These are phyloP conservation scores for Nycticebus coucang DNA, from an alignment of 2,113 vertebrate species.

Conservation along the genomic window DNA sequence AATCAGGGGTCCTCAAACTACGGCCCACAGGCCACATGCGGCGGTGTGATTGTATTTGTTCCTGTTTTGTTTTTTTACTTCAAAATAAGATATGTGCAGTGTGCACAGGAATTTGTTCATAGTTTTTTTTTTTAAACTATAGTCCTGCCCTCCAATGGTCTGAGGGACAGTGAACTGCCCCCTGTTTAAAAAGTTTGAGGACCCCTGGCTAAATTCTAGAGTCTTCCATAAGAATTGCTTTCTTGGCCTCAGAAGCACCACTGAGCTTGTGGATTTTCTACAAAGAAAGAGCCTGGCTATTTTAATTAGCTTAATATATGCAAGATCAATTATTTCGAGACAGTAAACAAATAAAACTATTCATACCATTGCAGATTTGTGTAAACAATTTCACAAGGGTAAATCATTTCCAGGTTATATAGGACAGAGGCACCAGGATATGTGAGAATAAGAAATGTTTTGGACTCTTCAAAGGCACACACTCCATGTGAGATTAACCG, in stretches of 20 bases:
- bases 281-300: conserved; percentile 31
- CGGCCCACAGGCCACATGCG: too few species aligned
- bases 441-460: conserved; percentile 56
- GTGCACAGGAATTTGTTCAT: too few species aligned
- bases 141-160: too few species aligned
- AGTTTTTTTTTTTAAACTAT: too few species aligned
- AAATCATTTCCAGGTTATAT: conserved; percentile 58
- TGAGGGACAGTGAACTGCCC: too few species aligned
- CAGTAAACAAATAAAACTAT: conserved; percentile 68
- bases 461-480: neutral
- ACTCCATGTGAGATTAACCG: neutral
- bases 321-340: conserved; percentile 58
- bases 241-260: neutral
- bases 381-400: conserved; percentile 46
- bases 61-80: too few species aligned
- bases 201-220: conserved; percentile 20
- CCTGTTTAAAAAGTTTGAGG: too few species aligned
- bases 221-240: conserved; percentile 40
- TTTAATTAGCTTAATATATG: conserved; percentile 60
- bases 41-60: too few species aligned
- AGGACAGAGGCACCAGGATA: conserved; percentile 25
- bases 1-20: neutral
- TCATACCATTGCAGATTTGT: conserved; percentile 49
- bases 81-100: too few species aligned
- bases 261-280: conserved; percentile 29